Evolutionary conservation across 1,140 invertebrate genomes (phyloP).

Genomic region (Manduca sexta): DNA sequence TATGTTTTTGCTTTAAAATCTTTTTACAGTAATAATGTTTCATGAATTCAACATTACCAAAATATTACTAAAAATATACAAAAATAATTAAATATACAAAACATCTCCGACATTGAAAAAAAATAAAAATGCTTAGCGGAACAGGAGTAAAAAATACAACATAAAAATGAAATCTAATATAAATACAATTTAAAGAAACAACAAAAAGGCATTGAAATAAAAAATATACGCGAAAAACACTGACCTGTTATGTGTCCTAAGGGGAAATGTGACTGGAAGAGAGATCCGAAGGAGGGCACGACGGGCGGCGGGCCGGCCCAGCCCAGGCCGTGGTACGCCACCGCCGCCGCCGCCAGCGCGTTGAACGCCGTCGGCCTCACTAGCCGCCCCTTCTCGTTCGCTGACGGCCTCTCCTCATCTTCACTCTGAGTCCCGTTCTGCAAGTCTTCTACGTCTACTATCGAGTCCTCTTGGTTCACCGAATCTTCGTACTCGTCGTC

Average conservation of each 20-base stretch:
- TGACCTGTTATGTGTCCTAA: constrained; percentile 77
- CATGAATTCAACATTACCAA: too few relatives aligned
- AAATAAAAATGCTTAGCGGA: too few relatives aligned
- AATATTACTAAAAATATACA: too few relatives aligned
- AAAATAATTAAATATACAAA: too few relatives aligned
- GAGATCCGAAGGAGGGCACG: constrained; percentile 63
- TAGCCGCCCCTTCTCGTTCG: constrained; percentile 62
- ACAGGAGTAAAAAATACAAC: too few relatives aligned
- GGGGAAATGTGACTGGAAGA: constrained; percentile 76
- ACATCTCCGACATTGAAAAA: too few relatives aligned
- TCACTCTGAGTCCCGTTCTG: constrained; percentile 70
- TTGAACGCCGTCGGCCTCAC: constrained; percentile 80
- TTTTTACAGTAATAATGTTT: too few relatives aligned
- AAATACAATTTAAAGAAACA: too few relatives aligned
- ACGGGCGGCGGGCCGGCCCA: constrained; percentile 65
- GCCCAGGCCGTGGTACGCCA: constrained; percentile 75
- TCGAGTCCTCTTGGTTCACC: constrained; percentile 77
- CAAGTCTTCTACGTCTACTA: constrained; percentile 80
- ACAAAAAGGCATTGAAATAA: too few relatives aligned
- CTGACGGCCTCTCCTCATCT: constrained; percentile 60
- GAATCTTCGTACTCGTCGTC: constrained; percentile 79
- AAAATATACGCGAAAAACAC: constrained; percentile 4
- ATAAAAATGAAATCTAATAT: too few relatives aligned
- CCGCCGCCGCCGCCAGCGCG: constrained; percentile 77
- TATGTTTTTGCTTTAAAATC: too few relatives aligned